Evolutionary conservation across 2,888 invertebrate species (phyloP).

Genomic region (Ormyrus labotus): DNA sequence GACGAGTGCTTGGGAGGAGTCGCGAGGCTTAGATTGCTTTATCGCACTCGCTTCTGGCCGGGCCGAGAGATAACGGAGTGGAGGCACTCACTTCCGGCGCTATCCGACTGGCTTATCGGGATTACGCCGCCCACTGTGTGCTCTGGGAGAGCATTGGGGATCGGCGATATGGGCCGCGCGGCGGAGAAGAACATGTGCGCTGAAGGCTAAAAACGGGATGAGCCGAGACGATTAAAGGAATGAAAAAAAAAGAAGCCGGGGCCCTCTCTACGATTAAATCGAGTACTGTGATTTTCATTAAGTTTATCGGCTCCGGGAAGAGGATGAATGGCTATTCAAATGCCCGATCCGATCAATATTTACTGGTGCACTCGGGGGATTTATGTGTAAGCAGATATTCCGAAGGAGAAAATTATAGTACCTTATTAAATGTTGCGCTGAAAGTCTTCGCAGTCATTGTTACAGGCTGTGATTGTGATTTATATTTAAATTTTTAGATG

Average conservation of each 20-base stretch:
- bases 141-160: neutral
- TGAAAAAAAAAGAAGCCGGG: neutral
- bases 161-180: slow-evolving; percentile 9
- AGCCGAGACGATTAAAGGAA: neutral
- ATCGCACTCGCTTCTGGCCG: slow-evolving; percentile 40
- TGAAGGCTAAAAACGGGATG: neutral
- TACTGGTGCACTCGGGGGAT: too few species aligned
- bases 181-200: neutral
- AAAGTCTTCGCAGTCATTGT: too few species aligned
- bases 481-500: too few species aligned
- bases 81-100: slow-evolving; percentile 30
- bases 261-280: too few species aligned
- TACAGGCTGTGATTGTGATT: too few species aligned
- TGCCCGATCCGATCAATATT: too few species aligned
- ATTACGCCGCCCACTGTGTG: slow-evolving; percentile 20
- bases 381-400: too few species aligned
- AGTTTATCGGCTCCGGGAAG: too few species aligned
- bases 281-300: too few species aligned
- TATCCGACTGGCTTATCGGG: slow-evolving; percentile 42
- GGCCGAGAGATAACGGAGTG: slow-evolving; percentile 22
- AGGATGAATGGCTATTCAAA: too few species aligned
- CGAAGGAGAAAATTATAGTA: too few species aligned
- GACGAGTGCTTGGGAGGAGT: slow-evolving; percentile 1
- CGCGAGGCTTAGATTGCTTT: slow-evolving; percentile 23
- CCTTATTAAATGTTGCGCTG: too few species aligned